These are phyloP conservation scores for Epistrophe eligans DNA, from an alignment of 2,888 invertebrate genomes.

Conservation along the genomic window DNA sequence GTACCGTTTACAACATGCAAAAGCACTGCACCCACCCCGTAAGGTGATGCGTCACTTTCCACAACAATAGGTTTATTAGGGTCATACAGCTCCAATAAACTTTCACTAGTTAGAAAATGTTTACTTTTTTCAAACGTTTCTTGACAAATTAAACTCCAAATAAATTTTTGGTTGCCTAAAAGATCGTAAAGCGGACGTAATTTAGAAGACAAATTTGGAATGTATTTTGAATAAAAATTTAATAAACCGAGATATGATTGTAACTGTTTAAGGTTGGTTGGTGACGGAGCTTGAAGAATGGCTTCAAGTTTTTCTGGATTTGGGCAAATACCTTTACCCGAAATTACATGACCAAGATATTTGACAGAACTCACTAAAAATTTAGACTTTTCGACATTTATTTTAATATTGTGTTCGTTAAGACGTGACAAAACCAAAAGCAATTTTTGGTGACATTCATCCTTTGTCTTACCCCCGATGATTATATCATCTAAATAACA, in stretches of 20 bases:
- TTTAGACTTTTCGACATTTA: constrained; percentile 47
- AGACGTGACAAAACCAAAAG: not conserved
- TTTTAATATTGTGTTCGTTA: too few species aligned
- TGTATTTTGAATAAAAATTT: constrained; percentile 51
- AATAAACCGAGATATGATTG: constrained; percentile 45
- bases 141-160: constrained; percentile 54
- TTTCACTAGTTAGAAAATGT: constrained; percentile 23
- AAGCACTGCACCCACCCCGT: constrained; percentile 44
- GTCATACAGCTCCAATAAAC: constrained; percentile 48
- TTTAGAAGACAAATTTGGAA: constrained; percentile 44
- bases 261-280: not conserved
- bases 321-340: constrained; percentile 43
- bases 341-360: constrained; percentile 62
- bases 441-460: not conserved
- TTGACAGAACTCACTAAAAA: constrained; percentile 42
- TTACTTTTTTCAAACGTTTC: constrained; percentile 51
- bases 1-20: constrained; percentile 37
- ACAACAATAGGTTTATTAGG: constrained; percentile 42
- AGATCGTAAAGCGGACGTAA: constrained; percentile 67
- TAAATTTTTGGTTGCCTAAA: constrained; percentile 60
- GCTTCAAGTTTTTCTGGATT: too few species aligned
- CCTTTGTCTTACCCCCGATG: constrained; percentile 27
- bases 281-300: too few species aligned
- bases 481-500: constrained; percentile 66
- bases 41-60: constrained; percentile 39